Evolutionary conservation across 2,113 vertebrate species (phyloP), one percentile per base, ranked within the genome.

Genomic region (Salvelinus sp.): DNA sequence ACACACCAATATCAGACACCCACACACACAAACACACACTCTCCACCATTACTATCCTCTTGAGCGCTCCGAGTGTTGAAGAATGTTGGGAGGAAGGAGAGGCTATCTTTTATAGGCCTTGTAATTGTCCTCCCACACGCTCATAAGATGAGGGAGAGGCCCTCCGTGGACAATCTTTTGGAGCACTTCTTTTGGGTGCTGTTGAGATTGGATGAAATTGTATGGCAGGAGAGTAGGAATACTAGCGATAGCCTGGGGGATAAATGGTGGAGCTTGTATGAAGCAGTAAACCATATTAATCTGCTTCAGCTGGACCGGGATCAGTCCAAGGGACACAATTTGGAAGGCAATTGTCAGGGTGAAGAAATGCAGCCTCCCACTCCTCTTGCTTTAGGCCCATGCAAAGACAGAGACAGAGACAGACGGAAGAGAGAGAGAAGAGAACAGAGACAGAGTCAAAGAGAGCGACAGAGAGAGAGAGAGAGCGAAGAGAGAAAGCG

Each of bases 141-240:
- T 54, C 16, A 54, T 16, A 54, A 14, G 16, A 54, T 77, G 76
- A 33, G 22, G 2, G 48, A 50, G 48, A 50, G 48, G 48, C 10
- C 13, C 48, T 50, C 3, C 13, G 14, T 50, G 48, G 48, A 16
- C 48, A 50, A 50, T 54, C 3, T 68, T 13, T 28, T 12, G 44
- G 16, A 66, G 65, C 50, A 18, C 50, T 16, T 54, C 22, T 70
- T 27, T 68, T 64, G 44, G 60, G 22, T 12, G 38, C 7, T 44
- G 9, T 70, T 30, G 30, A 60, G 63, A 72, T 77, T 77, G n/a
- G 64, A 77, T 77, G 70, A 23, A n/a, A 63, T 44, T 2, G 63
- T 47, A 20, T 48, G 9, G 62, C 58, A 72, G 69, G 47, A 38
- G 44, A 57, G 47, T n/a, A n/a, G 48, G 63, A n/a, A n/a, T n/a